Percentiles rank a stretch among this genome's conserved stretches.
Evolutionary conservation across 2,888 invertebrate genomes (phyloP).

Genomic region (Heliconius cydno): DNA sequence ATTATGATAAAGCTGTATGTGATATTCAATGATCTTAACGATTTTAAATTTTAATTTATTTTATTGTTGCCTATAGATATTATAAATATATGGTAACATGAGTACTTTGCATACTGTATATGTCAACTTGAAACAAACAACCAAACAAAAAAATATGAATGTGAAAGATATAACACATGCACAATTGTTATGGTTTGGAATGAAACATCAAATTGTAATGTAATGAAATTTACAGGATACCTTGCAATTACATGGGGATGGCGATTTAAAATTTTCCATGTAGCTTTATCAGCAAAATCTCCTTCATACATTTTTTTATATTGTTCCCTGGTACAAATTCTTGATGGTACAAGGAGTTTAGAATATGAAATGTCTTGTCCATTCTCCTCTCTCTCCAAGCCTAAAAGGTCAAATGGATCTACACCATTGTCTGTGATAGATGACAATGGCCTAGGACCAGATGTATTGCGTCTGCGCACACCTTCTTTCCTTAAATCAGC

Average conservation of each 20-base stretch:
- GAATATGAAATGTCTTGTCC: slow-evolving; percentile 97
- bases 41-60: slow-evolving; percentile 4
- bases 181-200: slow-evolving; percentile 30
- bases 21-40: slow-evolving; percentile 23
- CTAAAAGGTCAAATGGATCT: slow-evolving; percentile 93
- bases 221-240: slow-evolving; percentile 58
- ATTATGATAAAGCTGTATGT: slow-evolving; percentile 40
- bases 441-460: slow-evolving; percentile 92
- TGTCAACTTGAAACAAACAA: slow-evolving; percentile 47
- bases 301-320: slow-evolving; percentile 78
- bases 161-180: slow-evolving; percentile 36
- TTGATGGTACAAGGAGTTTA: slow-evolving; percentile 90
- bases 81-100: slow-evolving; percentile 20
- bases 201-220: slow-evolving; percentile 37
- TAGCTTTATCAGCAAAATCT: slow-evolving; percentile 73
- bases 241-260: slow-evolving; percentile 84
- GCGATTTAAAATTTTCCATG: slow-evolving; percentile 72
- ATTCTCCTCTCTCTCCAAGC: slow-evolving; percentile 91
- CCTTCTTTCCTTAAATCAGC: slow-evolving; percentile 88
- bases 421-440: slow-evolving; percentile 91
- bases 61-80: neutral
- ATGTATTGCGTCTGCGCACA: slow-evolving; percentile 90
- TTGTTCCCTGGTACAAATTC: slow-evolving; percentile 73
- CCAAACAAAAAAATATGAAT: slow-evolving; percentile 20
- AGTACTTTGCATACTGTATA: slow-evolving; percentile 17